Percentiles rank a stretch among this genome's conserved stretches.
These are phyloP conservation scores for Falcunculus frontatus DNA, from an alignment of 2,113 vertebrate genomes.

Conservation along the genomic window DNA sequence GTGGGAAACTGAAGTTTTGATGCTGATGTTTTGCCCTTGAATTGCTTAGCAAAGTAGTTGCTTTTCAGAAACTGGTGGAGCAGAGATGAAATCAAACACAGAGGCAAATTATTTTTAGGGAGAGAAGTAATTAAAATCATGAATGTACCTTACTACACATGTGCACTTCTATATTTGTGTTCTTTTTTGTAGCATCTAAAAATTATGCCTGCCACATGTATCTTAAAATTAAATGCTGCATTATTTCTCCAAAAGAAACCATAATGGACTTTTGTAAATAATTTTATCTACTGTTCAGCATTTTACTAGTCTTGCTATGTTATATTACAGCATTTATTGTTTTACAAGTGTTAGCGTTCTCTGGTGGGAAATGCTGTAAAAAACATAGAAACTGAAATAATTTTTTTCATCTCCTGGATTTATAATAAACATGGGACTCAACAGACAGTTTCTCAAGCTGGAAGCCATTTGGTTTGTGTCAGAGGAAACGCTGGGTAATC, in stretches of 20 bases:
- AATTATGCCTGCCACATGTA: neutral
- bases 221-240: conserved; percentile 10
- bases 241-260: conserved; percentile 24
- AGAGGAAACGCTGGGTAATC: neutral
- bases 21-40: neutral
- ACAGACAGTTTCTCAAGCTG: conserved; percentile 27
- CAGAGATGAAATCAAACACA: neutral
- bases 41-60: neutral
- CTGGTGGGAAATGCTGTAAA: conserved; percentile 48
- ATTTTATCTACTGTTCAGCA: conserved; percentile 37
- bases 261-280: conserved; percentile 33
- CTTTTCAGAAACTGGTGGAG: neutral
- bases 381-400: conserved; percentile 1
- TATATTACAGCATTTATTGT: conserved; percentile 19
- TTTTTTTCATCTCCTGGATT: conserved; percentile 51
- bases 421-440: conserved; percentile 30
- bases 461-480: conserved; percentile 53
- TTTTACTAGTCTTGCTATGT: conserved; percentile 16
- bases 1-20: neutral
- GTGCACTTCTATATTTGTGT: neutral
- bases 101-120: neutral
- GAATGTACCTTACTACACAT: neutral
- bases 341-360: conserved; percentile 24
- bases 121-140: neutral
- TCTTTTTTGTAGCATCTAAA: neutral